Conservation (phyloP, 2,797 vertebrate genomes). For the Schizopygopsis pylzovi region DNA sequence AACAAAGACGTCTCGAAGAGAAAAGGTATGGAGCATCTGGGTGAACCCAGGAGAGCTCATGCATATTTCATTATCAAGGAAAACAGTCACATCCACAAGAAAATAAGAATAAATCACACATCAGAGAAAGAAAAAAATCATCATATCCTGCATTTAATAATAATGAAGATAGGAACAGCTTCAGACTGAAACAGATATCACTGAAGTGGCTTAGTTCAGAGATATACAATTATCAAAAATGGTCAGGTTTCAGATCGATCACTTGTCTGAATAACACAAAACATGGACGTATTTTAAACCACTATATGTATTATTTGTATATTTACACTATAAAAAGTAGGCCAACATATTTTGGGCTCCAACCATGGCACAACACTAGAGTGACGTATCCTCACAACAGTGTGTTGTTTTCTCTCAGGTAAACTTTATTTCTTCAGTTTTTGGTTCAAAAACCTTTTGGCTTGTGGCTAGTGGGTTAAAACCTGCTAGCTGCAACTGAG, state of each 20-base stretch:
- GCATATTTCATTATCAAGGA: slow-evolving; percentile 51
- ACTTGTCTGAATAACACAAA: not conserved
- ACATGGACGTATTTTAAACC: not conserved
- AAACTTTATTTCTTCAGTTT: slow-evolving; percentile 17
- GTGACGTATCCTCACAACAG: not conserved
- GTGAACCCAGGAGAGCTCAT: slow-evolving; percentile 51
- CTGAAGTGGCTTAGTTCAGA: not conserved
- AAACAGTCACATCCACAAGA: slow-evolving; percentile 35
- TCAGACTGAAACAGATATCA: not conserved
- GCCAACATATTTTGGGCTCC: not conserved
- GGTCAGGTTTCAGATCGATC: not conserved
- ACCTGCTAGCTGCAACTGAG: not conserved
- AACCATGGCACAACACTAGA: not conserved
- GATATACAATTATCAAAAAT: not conserved
- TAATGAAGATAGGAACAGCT: not conserved
- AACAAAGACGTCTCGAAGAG: slow-evolving; percentile 6
- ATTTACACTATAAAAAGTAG: not conserved
- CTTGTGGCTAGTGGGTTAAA: not conserved
- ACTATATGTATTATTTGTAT: not conserved
- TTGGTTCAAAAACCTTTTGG: not conserved
- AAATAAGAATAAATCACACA: slow-evolving; percentile 44
- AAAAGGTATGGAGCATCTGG: slow-evolving; percentile 27
- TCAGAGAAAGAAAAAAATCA: not conserved
- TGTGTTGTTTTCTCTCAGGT: not conserved
- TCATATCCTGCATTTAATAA: slow-evolving; percentile 8